Evolutionary conservation across 1,140 invertebrate genomes (phyloP), one percentile per base, ranked within the genome.

Genomic region (Brachystomella parvula): DNA sequence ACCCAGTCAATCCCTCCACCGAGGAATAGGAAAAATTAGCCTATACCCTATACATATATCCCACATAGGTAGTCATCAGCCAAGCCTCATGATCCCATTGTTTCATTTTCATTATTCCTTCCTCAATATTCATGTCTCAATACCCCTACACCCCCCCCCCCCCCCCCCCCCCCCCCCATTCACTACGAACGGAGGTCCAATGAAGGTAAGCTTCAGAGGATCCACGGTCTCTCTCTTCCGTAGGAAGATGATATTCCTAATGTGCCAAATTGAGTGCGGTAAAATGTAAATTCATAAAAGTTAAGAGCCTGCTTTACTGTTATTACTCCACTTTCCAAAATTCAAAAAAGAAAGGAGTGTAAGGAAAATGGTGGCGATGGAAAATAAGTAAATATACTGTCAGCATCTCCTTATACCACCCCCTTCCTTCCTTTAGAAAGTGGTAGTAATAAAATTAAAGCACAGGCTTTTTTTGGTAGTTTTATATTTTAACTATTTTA

Each of bases 231-330:
- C 57, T 24, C 9, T 32, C 33, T 29, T 61, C 59, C 57, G n/a
- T 28, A 30, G 29, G 57, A 21, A 26, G 21, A 29, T 29, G 29
- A 29, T 19, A 21, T 28, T 28, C 29, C 21, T 53, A 53, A 53
- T 24, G 49, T 53, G 49, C 49, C 49, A 53, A 53, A 53, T 53
- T 53, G 49, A 53, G 49, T 53, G 49, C 49, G 49, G 9, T n/a
- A n/a, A n/a, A n/a, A n/a, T 9, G 35, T 39, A 39, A 9, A 39
- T 17, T 53, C 12, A 19, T 53, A 6, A 53, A 53, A 53, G 12
- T 53, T 53, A 53, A 53, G 49, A 53, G 49, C 49, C 3, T 53
- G 49, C 49, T 53, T 53, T 53, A 53, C 24, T 17, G 49, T 53
- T 53, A 53, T 53, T 53, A 53, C n/a, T n/a, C 19, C 6, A 19